Evolutionary conservation across 2,888 invertebrate genomes (phyloP).

Genomic region (Clepsis dumicolana): DNA sequence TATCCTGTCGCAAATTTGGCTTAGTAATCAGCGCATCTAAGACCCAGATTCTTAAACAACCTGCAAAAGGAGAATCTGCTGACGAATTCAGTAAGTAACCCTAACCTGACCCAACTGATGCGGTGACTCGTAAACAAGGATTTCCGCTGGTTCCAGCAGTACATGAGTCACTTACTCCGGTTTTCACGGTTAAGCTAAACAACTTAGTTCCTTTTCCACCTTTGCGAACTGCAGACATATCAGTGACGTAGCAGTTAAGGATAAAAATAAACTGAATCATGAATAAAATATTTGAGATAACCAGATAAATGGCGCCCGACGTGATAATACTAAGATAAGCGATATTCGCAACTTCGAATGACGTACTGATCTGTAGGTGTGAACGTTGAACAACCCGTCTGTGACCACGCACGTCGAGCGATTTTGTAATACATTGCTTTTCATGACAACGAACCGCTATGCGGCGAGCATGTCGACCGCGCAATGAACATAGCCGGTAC

Average conservation of each 20-base stretch:
- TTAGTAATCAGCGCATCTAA: too few relatives aligned
- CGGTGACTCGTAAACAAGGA: background rate
- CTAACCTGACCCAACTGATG: background rate
- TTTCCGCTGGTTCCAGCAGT: background rate
- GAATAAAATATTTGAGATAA: constrained; percentile 36
- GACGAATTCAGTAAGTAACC: background rate
- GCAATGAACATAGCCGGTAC: background rate
- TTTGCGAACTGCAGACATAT: background rate
- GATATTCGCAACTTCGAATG: constrained; percentile 31
- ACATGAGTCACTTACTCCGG: constrained; percentile 4
- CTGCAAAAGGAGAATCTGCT: too few relatives aligned
- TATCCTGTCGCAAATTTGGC: too few relatives aligned
- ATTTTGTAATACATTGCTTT: too few relatives aligned
- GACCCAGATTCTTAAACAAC: too few relatives aligned
- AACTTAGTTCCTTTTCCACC: background rate
- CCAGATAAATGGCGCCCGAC: constrained; percentile 32
- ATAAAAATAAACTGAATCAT: constrained; percentile 38
- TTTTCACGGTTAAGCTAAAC: constrained; percentile 15
- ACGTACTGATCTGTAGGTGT: constrained; percentile 32
- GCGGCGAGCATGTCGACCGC: background rate
- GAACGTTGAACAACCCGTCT: background rate
- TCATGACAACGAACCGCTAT: background rate
- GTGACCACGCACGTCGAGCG: too few relatives aligned
- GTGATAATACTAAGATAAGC: constrained; percentile 29
- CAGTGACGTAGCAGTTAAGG: constrained; percentile 21